Evolutionary conservation across 1,140 invertebrate genomes (phyloP).

Genomic region (Zelostemma sp.): DNA sequence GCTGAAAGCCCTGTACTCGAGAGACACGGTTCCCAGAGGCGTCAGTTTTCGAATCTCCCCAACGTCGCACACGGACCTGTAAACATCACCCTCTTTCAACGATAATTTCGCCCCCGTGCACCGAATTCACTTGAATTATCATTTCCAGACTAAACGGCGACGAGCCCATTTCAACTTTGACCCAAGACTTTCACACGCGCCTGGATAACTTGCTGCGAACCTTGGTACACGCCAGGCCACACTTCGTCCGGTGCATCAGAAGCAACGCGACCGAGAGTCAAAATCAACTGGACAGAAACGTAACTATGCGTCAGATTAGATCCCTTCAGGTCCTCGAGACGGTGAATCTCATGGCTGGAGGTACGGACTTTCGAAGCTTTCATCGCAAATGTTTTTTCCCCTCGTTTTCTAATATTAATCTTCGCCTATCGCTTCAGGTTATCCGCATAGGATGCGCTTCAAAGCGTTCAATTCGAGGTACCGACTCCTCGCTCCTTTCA

Average conservation of each 20-base stretch:
- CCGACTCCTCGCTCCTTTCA: constrained; percentile 83
- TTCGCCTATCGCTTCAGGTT: constrained; percentile 71
- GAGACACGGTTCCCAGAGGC: constrained; percentile 85
- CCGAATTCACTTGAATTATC: no score
- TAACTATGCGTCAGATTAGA: constrained; percentile 87
- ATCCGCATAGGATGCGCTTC: constrained; percentile 94
- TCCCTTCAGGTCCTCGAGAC: constrained; percentile 95
- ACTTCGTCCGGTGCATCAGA: constrained; percentile 93
- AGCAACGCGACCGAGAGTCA: constrained; percentile 85
- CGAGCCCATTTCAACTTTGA: constrained; percentile 90
- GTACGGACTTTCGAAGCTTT: constrained; percentile 53
- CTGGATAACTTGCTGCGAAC: constrained; percentile 92
- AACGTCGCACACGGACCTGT: constrained; percentile 88
- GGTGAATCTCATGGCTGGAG: constrained; percentile 93
- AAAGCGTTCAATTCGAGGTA: constrained; percentile 93
- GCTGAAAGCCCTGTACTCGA: constrained; percentile 86
- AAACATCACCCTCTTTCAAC: constrained; percentile 54
- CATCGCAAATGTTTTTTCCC: constrained; percentile 17
- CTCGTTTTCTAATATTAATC: constrained; percentile 31
- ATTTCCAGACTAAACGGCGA: constrained; percentile 82
- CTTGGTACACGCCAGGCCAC: constrained; percentile 91
- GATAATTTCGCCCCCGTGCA: background rate
- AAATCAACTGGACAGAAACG: constrained; percentile 83
- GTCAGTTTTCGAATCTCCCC: constrained; percentile 91
- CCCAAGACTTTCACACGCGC: constrained; percentile 94